Evolutionary conservation across 2,113 vertebrate species (phyloP).

Genomic region (Hyperopisus bebe): DNA sequence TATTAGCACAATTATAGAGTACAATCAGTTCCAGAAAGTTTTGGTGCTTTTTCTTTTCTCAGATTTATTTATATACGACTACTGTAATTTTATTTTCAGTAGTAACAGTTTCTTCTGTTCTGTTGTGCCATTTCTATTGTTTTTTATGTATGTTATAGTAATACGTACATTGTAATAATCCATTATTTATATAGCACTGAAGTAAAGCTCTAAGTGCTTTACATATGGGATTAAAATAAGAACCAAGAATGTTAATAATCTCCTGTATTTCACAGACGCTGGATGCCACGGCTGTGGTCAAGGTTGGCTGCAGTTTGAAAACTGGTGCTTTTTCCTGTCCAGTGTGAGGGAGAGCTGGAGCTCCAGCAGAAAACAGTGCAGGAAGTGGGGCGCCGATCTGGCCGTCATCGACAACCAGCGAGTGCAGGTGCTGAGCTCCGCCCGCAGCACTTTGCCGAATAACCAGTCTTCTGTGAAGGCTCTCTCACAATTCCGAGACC

Average conservation of each 20-base stretch:
- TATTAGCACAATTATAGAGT: background rate
- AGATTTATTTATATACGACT: background rate
- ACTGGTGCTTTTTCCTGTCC: slow-evolving; percentile 50
- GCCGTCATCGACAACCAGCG: slow-evolving; percentile 35
- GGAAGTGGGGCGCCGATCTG: slow-evolving; percentile 42
- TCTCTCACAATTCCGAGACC: background rate
- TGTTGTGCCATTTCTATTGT: background rate
- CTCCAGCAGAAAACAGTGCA: slow-evolving; percentile 41
- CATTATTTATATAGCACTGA: background rate
- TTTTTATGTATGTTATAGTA: background rate
- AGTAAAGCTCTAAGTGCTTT: background rate
- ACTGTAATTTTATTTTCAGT: background rate
- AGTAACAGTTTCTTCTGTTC: background rate
- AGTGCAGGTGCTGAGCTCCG: slow-evolving; percentile 43
- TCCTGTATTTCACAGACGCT: background rate
- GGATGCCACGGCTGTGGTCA: slow-evolving; percentile 29
- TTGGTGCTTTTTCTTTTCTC: background rate
- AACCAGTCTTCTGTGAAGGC: background rate
- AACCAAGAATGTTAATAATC: background rate
- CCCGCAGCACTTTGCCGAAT: background rate
- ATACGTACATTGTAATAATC: background rate
- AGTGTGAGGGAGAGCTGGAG: slow-evolving; percentile 41
- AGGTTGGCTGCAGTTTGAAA: slow-evolving; percentile 36
- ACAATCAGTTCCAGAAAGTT: background rate
- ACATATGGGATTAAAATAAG: background rate